phyloP scores from a whole-genome alignment of 2,888 invertebrate species.

The Nymphalis urticae region DNA sequence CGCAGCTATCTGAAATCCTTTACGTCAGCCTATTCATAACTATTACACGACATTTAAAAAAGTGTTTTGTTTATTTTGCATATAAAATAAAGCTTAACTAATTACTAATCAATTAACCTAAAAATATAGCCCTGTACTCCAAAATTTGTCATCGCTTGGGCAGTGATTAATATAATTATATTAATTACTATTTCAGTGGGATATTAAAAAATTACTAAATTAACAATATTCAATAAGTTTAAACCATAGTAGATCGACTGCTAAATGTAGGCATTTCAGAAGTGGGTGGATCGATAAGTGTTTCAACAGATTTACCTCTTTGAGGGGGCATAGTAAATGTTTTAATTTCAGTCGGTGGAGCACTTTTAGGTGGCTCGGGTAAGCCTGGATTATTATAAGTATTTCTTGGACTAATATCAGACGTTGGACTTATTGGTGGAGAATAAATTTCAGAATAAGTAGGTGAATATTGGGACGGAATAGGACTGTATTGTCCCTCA shows the following conservation, averaged over 20 bases:
- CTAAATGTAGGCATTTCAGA: constrained; percentile 67
- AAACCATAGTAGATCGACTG: constrained; percentile 77
- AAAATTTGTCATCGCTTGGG: constrained; percentile 39
- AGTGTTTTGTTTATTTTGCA: not conserved
- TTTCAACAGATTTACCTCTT: constrained; percentile 73
- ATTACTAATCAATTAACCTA: not conserved
- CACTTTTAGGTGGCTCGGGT: constrained; percentile 70
- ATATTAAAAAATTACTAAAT: constrained; percentile 26
- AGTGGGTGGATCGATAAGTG: constrained; percentile 69
- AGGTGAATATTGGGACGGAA: constrained; percentile 73
- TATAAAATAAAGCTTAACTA: not conserved
- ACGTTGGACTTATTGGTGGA: constrained; percentile 73
- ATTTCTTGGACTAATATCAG: constrained; percentile 69
- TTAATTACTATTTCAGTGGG: constrained; percentile 41
- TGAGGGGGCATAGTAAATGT: constrained; percentile 71
- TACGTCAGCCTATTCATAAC: not conserved
- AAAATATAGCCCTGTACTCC: constrained; percentile 35
- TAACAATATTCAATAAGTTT: constrained; percentile 33
- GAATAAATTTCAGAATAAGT: constrained; percentile 79
- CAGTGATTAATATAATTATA: constrained; percentile 29
- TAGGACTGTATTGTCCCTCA: constrained; percentile 70
- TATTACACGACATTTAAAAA: not conserved
- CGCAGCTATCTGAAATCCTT: constrained; percentile 31
- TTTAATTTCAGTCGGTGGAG: constrained; percentile 67
- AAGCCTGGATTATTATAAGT: constrained; percentile 67